These are phyloP conservation scores for Junonia oenone DNA, from an alignment of 2,888 invertebrate species.

Conservation along the genomic window DNA sequence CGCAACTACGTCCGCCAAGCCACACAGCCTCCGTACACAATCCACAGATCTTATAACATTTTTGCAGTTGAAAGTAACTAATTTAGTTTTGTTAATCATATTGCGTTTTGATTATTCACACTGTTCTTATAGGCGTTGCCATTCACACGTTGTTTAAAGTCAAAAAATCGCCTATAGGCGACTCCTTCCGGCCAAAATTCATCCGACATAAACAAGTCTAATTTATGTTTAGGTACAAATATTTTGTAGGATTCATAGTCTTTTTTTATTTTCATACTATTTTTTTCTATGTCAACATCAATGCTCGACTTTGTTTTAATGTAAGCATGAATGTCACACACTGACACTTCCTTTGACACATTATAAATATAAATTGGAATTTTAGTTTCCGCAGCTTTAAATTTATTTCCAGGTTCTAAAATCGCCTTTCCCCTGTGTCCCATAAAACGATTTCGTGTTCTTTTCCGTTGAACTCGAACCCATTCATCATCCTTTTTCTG, in stretches of 20 bases:
- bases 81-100: not conserved
- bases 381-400: constrained; percentile 28
- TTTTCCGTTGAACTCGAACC: constrained; percentile 19
- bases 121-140: not conserved
- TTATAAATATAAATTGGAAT: constrained; percentile 31
- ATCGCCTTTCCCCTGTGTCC: constrained; percentile 18
- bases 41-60: constrained; percentile 18
- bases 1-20: not conserved
- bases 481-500: constrained; percentile 8
- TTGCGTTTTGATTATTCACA: not conserved
- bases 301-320: constrained; percentile 19
- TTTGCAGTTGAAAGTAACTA: constrained; percentile 21
- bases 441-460: constrained; percentile 20
- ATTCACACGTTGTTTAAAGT: not conserved
- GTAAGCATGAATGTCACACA: constrained; percentile 26
- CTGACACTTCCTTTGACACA: constrained; percentile 23
- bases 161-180: not conserved
- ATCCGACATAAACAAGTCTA: not conserved
- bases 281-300: constrained; percentile 14
- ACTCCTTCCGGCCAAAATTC: not conserved
- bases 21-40: constrained; percentile 22
- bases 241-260: not conserved
- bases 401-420: constrained; percentile 11
- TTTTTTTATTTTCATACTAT: not conserved
- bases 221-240: not conserved